Evolutionary conservation across 2,888 invertebrate species (phyloP), one percentile per base, ranked within the genome.

Genomic region (Eubasilissa splendida): DNA sequence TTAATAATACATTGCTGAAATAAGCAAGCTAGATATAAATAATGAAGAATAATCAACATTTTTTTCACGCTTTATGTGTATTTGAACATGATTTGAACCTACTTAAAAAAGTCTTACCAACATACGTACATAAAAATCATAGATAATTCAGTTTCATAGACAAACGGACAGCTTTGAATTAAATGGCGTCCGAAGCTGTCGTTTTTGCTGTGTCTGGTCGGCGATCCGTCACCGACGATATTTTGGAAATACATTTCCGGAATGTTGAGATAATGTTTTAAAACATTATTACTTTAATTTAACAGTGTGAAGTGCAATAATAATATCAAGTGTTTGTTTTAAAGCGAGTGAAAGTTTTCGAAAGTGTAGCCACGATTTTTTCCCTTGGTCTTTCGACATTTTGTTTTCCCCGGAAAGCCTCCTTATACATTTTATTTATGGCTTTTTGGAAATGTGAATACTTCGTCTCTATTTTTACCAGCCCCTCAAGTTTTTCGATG

Each of bases 331-430:
- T 54, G 71, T 54, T 71, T 22, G 71, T n/a, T 54, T 71, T 56
- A 54, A 31, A 58, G 76, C 71, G 60, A 80, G 79, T 79, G 79
- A 80, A 80, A 76, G 76, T 80, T 76, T 80, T 80, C 66, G 80
- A 80, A 80, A 80, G 80, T 74, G 76, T 70, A 70, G 80, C 76
- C 80, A 80, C 80, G 80, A 80, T 76, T 65, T 76, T 79, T 79
- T 76, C 80, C 80, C 76, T 70, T 52, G 33, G 76, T 63, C 66
- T 58, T 52, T 80, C 80, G 80, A 80, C 80, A 76, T 76, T 80
- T 80, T 76, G 80, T 76, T 77, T 80, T 66, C 73, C 68, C 79
- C 59, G 79, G 75, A 66, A 80, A 80, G 71, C 80, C 76, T 80
- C 31, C 22, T 56, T 58, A 66, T 52, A 63, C 42, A 63, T 71